A percentile compares a stretch with the other conserved stretches of the same genome.
Evolutionary conservation across 2,797 vertebrate species (phyloP).

Genomic region (Hirundo rustica): DNA sequence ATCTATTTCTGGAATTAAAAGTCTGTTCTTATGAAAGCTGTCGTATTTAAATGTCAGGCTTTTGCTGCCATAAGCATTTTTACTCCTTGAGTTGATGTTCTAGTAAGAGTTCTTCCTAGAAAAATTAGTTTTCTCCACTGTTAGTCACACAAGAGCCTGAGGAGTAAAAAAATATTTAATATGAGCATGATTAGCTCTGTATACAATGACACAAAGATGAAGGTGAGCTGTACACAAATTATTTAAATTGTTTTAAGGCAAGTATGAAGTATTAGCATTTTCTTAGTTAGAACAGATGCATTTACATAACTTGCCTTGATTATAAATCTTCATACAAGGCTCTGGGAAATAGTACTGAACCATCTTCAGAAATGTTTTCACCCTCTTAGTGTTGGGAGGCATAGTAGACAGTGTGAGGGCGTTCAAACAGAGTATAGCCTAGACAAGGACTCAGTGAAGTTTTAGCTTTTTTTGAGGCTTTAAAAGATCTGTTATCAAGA

Average conservation of each 20-base stretch:
- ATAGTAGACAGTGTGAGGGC: neutral
- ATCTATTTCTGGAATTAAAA: conserved; percentile 7
- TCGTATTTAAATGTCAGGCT: neutral
- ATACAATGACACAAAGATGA: neutral
- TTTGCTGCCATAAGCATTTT: neutral
- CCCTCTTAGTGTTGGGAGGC: neutral
- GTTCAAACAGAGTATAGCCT: neutral
- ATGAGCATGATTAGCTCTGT: neutral
- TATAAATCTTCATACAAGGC: neutral
- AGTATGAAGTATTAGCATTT: neutral
- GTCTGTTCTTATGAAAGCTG: neutral
- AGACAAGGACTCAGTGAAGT: neutral
- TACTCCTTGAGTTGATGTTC: neutral
- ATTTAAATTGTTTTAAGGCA: neutral
- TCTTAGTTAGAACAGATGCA: neutral
- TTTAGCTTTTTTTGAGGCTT: neutral
- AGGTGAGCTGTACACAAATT: neutral
- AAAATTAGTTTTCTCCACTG: neutral
- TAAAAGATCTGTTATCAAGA: neutral
- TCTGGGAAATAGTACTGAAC: neutral
- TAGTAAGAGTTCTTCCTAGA: neutral
- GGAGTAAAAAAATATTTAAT: neutral
- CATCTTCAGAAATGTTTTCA: neutral
- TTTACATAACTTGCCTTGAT: conserved; percentile 1
- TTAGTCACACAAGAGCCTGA: neutral